Conservation (phyloP, 2,797 vertebrate species). For the Erpetoichthys calabaricus region DNA sequence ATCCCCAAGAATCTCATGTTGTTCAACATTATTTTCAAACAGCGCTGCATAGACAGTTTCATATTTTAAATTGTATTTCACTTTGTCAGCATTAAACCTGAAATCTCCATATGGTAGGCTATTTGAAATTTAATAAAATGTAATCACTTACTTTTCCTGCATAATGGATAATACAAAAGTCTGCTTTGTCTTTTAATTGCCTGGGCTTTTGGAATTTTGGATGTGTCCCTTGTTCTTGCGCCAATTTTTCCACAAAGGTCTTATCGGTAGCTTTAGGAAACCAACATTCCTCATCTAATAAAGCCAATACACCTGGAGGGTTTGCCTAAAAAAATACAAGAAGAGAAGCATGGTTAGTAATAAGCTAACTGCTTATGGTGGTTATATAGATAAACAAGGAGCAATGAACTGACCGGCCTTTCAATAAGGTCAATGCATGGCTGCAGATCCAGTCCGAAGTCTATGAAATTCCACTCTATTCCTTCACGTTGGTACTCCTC, state of each 20-base stretch:
- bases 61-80: no score
- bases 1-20: no score
- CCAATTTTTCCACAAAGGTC: slow-evolving; percentile 92
- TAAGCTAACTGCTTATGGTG: background rate
- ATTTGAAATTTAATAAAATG: background rate
- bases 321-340: slow-evolving; percentile 54
- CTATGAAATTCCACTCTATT: slow-evolving; percentile 98
- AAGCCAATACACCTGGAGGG: slow-evolving; percentile 82
- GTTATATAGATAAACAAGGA: background rate
- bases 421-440: slow-evolving; percentile 96
- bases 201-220: slow-evolving; percentile 92
- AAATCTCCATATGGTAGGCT: background rate
- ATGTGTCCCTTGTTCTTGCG: slow-evolving; percentile 88
- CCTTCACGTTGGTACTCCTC: slow-evolving; percentile 96
- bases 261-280: slow-evolving; percentile 97
- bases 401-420: slow-evolving; percentile 77
- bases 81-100: background rate
- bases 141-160: slow-evolving; percentile 91
- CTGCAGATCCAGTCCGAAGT: slow-evolving; percentile 92
- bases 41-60: no score
- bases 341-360: background rate
- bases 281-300: slow-evolving; percentile 97
- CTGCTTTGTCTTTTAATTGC: slow-evolving; percentile 91
- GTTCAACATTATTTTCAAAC: no score
- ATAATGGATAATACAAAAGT: slow-evolving; percentile 92